Percentiles rank a stretch among this genome's conserved stretches.
These are phyloP conservation scores for Rhabdomys dilectus DNA, from an alignment of 2,113 vertebrate species.

Conservation along the genomic window DNA sequence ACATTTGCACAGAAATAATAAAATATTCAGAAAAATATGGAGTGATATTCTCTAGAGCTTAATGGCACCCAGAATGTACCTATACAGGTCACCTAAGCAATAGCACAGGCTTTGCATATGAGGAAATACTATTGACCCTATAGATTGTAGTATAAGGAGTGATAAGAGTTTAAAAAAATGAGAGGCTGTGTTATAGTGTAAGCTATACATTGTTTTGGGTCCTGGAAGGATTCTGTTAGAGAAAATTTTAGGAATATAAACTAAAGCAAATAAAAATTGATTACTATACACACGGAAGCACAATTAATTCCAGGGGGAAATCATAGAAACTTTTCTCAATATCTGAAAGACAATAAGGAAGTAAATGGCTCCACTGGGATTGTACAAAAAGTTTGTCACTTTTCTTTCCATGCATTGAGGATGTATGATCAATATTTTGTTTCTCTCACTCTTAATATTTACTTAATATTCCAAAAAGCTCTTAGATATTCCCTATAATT, in stretches of 20 bases:
- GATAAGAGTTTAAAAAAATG: not conserved
- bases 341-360: not conserved
- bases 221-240: not conserved
- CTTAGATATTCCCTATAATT: not conserved
- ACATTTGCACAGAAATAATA: too few relatives aligned
- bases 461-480: not conserved
- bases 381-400: not conserved
- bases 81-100: not conserved
- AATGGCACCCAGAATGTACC: not conserved
- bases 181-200: not conserved
- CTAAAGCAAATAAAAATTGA: not conserved
- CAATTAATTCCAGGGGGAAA: not conserved
- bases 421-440: not conserved
- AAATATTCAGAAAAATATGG: not conserved
- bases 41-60: not conserved
- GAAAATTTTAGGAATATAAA: not conserved
- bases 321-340: not conserved
- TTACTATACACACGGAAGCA: not conserved
- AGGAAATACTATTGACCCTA: not conserved
- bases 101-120: not conserved
- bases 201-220: not conserved
- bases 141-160: not conserved
- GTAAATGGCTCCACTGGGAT: not conserved
- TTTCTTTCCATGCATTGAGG: not conserved
- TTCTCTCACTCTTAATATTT: not conserved